phyloP scores from a whole-genome alignment of 2,113 vertebrate species.

The Callocephalon fimbriatum region DNA sequence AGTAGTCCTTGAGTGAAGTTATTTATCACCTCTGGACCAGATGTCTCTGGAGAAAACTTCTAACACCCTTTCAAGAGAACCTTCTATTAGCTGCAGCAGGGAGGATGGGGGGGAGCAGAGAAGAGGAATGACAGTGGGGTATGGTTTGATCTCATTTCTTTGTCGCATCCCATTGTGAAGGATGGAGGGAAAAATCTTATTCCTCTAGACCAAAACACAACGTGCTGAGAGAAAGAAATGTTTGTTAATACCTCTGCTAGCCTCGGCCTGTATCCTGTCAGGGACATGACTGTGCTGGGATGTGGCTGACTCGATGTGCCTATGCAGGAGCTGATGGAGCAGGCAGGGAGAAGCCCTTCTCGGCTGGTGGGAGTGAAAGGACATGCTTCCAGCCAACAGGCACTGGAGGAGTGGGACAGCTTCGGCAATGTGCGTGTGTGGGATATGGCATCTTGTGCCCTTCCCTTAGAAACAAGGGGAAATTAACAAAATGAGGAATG shows the following conservation, averaged over 20 bases:
- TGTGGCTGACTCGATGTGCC: not conserved
- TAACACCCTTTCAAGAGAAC: not conserved
- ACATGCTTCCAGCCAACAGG: not conserved
- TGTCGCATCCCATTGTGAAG: not conserved
- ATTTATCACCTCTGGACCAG: not conserved
- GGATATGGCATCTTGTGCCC: rapidly evolving
- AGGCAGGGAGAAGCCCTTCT: not conserved
- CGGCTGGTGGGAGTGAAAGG: not conserved
- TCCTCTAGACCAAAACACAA: not conserved
- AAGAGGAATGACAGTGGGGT: not conserved
- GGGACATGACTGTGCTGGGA: not conserved
- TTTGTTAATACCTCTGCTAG: not conserved
- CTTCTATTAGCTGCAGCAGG: not conserved
- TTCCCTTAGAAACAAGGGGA: not conserved
- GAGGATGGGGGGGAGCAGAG: not conserved
- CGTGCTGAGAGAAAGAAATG: not conserved
- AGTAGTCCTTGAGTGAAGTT: not conserved
- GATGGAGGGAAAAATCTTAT: not conserved
- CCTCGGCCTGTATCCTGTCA: not conserved
- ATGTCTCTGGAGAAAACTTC: not conserved
- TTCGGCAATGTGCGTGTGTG: not conserved
- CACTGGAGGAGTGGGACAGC: not conserved
- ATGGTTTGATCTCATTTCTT: not conserved
- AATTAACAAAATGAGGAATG: not conserved
- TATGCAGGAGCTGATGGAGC: not conserved